These are phyloP conservation scores for Hyperoplus immaculatus DNA, from an alignment of 2,797 vertebrate genomes.

Conservation along the genomic window DNA sequence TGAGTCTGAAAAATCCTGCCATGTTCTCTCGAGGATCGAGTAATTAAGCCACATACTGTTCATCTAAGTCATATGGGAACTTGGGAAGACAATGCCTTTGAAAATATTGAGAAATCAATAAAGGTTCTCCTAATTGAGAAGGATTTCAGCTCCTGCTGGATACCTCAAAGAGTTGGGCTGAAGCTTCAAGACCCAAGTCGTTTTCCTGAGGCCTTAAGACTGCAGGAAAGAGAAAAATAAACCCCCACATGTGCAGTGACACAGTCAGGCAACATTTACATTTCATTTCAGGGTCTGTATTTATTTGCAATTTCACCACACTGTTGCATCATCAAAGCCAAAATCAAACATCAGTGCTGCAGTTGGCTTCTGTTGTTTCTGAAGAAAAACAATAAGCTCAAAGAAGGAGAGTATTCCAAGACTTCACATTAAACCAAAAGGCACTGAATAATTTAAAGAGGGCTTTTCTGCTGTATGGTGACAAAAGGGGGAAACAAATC, in stretches of 20 bases:
- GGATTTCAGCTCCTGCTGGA: conserved; percentile 35
- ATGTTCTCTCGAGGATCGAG: conserved; percentile 41
- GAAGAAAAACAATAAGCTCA: conserved; percentile 65
- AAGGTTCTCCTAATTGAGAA: conserved; percentile 87
- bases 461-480: conserved; percentile 35
- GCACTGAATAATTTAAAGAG: conserved; percentile 57
- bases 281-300: conserved; percentile 63
- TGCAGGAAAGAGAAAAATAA: conserved; percentile 17
- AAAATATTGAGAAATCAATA: conserved; percentile 90
- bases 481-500: conserved; percentile 26
- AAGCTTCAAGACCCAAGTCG: conserved; percentile 8
- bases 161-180: conserved; percentile 33
- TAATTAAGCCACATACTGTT: conserved; percentile 77
- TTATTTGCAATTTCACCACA: conserved; percentile 60
- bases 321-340: conserved; percentile 74
- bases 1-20: conserved; percentile 36
- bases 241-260: conserved; percentile 23
- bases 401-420: conserved; percentile 43
- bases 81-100: conserved; percentile 88
- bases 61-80: conserved; percentile 76
- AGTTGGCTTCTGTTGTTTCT: conserved; percentile 66
- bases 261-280: conserved; percentile 63
- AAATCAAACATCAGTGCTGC: conserved; percentile 63
- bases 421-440: conserved; percentile 62
- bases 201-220: not conserved